Conservation (phyloP, 2,113 vertebrate genomes). For the Eonycteris spelaea region DNA sequence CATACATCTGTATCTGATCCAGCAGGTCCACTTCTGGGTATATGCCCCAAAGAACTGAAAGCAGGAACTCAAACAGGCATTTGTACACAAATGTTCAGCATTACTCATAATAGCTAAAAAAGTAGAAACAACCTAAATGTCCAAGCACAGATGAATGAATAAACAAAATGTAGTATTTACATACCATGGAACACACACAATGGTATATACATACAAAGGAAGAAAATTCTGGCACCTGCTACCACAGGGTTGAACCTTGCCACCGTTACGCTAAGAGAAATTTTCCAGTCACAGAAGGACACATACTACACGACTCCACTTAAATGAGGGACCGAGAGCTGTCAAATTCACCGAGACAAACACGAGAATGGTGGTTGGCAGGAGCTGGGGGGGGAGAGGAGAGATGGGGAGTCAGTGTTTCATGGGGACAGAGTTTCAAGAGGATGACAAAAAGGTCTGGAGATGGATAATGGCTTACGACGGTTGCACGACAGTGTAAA, state of each 20-base stretch:
- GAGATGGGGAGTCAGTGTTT: rapidly evolving
- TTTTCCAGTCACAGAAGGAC: not conserved
- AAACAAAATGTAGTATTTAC: not conserved
- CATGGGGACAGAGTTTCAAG: not conserved
- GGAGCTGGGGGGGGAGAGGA: not conserved
- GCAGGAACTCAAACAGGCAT: not conserved
- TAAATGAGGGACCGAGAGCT: not conserved
- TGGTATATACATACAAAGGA: not conserved
- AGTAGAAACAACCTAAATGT: not conserved
- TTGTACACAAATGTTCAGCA: not conserved
- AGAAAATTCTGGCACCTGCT: not conserved
- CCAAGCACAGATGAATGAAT: not conserved
- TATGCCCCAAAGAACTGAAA: not conserved
- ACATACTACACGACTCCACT: not conserved
- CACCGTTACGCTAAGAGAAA: not conserved
- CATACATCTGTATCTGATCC: not conserved
- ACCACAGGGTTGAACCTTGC: not conserved
- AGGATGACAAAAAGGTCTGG: not conserved
- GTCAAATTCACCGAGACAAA: not conserved
- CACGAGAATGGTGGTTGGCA: rapidly evolving
- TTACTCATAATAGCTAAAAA: not conserved
- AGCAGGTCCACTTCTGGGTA: not conserved
- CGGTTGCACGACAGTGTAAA: rapidly evolving
- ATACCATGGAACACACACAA: no score
- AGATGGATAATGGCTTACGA: not conserved